phyloP scores from a whole-genome alignment of 2,888 invertebrate genomes.

The Prionchulus punctatus region DNA sequence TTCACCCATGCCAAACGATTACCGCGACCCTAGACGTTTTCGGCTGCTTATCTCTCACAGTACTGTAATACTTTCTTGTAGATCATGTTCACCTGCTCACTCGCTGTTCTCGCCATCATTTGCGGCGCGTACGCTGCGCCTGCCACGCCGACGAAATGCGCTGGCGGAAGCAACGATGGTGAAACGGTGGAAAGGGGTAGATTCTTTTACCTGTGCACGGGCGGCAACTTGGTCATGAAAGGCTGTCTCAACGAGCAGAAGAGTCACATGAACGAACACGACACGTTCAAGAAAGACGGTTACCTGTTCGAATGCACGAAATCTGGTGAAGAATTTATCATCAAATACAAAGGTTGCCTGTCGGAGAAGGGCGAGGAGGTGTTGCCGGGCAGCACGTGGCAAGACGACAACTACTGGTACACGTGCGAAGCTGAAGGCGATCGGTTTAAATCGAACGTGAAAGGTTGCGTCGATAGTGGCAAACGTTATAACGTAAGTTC shows the following conservation, averaged over 20 bases:
- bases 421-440: conserved; percentile 20
- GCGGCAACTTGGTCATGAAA: conserved; percentile 20
- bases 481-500: conserved; percentile 20
- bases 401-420: conserved; percentile 21
- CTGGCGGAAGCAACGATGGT: not conserved
- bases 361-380: conserved; percentile 11
- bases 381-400: not conserved
- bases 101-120: no score
- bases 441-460: conserved; percentile 18
- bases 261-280: conserved; percentile 17
- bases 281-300: conserved; percentile 18
- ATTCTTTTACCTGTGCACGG: conserved; percentile 35
- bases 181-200: conserved; percentile 16
- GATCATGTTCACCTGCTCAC: no score
- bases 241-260: conserved; percentile 19
- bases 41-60: no score
- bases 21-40: no score
- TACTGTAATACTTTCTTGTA: no score
- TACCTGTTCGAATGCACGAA: conserved; percentile 16
- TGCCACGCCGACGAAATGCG: no score
- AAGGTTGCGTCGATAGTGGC: conserved; percentile 21
- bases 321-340: conserved; percentile 18
- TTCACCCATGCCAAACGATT: no score
- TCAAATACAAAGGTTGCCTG: conserved; percentile 20
- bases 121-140: no score